Evolutionary conservation across 2,113 vertebrate species (phyloP).

Genomic region (Meles meles): DNA sequence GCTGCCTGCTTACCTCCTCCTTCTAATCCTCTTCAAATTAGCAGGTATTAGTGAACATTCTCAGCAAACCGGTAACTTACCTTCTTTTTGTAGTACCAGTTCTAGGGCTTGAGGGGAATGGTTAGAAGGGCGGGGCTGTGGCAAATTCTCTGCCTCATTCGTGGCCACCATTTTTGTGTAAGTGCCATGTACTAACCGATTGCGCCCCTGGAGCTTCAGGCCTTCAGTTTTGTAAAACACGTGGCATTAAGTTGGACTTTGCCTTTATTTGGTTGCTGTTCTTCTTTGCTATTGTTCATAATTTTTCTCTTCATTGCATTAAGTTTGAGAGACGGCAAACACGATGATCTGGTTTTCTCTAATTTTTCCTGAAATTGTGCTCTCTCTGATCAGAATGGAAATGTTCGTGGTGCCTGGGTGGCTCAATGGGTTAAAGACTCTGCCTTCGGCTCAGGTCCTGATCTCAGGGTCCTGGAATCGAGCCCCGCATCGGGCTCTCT

Average conservation of each 20-base stretch:
- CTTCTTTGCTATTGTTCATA: background rate
- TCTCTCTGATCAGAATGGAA: background rate
- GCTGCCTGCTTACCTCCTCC: background rate
- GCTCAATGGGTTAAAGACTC: too few relatives aligned
- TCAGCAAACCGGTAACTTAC: background rate
- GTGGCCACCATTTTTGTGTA: background rate
- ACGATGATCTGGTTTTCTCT: background rate
- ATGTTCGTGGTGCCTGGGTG: background rate
- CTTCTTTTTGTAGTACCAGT: background rate
- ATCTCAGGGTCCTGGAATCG: too few relatives aligned
- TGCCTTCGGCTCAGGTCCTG: too few relatives aligned
- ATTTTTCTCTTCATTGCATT: background rate
- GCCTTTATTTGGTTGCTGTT: background rate
- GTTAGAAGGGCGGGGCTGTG: background rate
- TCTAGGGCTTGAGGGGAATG: background rate
- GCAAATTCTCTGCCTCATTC: background rate
- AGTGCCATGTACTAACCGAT: background rate
- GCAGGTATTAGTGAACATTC: background rate
- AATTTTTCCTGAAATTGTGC: background rate
- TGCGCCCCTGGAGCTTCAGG: background rate
- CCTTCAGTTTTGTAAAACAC: background rate
- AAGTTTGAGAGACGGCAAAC: background rate
- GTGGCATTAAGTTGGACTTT: background rate
- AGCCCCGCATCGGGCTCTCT: too few relatives aligned
- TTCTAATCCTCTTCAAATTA: background rate